phyloP scores from a whole-genome alignment of 2,888 invertebrate genomes.

The Cantharis nigra region DNA sequence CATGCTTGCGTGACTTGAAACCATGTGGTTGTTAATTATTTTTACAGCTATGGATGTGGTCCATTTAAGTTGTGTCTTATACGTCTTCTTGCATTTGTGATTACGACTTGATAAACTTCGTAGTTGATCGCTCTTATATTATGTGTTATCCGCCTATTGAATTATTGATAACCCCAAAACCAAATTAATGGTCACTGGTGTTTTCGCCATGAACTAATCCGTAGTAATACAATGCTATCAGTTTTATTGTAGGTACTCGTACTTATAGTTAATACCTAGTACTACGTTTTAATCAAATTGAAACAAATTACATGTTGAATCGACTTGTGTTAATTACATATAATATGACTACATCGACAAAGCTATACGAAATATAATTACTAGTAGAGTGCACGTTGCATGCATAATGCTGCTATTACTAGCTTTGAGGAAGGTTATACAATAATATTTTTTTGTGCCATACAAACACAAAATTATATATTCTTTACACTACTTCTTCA shows the following conservation, averaged over 20 bases:
- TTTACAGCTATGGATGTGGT: conserved; percentile 1
- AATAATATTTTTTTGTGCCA: conserved; percentile 27
- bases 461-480: not conserved
- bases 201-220: not conserved
- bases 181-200: not conserved
- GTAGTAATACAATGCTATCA: not conserved
- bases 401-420: conserved; percentile 37
- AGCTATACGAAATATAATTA: conserved; percentile 19
- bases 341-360: conserved; percentile 12
- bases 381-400: conserved; percentile 23
- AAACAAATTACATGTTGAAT: conserved; percentile 23
- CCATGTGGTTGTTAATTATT: conserved; percentile 1
- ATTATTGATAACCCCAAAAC: not conserved
- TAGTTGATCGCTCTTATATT: not conserved
- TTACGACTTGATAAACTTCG: not conserved
- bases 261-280: not conserved
- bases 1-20: not conserved
- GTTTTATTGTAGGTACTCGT: not conserved
- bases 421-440: conserved; percentile 42
- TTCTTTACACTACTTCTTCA: not conserved
- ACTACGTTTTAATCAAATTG: not conserved
- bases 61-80: not conserved
- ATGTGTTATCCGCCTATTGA: too few relatives aligned
- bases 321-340: conserved; percentile 8
- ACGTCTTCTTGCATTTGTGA: not conserved